phyloP scores from a whole-genome alignment of 2,797 vertebrate genomes.

The Sebastes variabilis region DNA sequence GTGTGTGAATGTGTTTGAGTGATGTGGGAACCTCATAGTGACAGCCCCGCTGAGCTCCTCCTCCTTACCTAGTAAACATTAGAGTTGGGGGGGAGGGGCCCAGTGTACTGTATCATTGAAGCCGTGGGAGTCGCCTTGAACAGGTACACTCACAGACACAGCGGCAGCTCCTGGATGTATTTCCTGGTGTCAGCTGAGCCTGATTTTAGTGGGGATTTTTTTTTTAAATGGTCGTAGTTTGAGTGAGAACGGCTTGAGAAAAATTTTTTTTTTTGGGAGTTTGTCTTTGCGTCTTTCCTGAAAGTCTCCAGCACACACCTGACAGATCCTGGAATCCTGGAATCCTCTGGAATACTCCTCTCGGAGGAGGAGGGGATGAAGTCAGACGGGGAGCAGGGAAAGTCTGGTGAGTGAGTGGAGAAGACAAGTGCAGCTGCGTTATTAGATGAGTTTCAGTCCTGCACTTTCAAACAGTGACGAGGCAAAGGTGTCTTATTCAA shows the following conservation, averaged over 20 bases:
- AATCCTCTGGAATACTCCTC: conserved; percentile 58
- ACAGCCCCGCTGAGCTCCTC: conserved; percentile 42
- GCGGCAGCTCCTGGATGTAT: conserved; percentile 31
- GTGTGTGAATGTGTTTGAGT: conserved; percentile 37
- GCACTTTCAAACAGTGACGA: background rate
- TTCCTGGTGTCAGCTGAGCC: conserved; percentile 58
- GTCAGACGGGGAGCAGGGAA: conserved; percentile 79
- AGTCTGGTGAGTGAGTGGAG: conserved; percentile 77
- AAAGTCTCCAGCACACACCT: conserved; percentile 35
- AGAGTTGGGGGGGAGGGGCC: conserved; percentile 52
- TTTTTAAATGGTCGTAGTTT: background rate
- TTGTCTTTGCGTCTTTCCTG: conserved; percentile 1
- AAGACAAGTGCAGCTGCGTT: conserved; percentile 18
- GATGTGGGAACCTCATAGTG: conserved; percentile 69
- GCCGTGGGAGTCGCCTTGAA: conserved; percentile 67
- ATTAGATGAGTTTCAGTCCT: conserved; percentile 1
- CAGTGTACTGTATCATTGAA: conserved; percentile 50
- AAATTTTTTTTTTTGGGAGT: background rate
- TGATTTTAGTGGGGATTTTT: background rate
- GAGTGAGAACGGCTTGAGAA: background rate
- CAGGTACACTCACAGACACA: conserved; percentile 67
- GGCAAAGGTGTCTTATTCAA: background rate
- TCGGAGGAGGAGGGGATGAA: conserved; percentile 68
- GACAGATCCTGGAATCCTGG: conserved; percentile 79
- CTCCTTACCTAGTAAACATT: conserved; percentile 53